Evolutionary conservation across 2,113 vertebrate species (phyloP).

Genomic region (Corapipo altera): DNA sequence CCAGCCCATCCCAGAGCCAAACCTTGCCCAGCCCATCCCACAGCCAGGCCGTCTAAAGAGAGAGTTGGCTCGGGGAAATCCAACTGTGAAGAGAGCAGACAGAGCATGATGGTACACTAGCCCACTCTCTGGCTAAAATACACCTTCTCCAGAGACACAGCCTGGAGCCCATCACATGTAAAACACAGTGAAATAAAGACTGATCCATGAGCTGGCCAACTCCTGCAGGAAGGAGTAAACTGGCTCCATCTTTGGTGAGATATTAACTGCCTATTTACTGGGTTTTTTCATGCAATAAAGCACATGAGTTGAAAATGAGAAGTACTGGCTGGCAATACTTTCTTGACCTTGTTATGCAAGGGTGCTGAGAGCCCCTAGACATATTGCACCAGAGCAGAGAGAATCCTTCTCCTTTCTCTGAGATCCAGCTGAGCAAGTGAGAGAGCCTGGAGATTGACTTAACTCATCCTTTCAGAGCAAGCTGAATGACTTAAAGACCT

Average conservation of each 20-base stretch:
- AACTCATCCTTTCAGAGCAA: not conserved
- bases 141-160: not conserved
- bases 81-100: not conserved
- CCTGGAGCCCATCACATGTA: not conserved
- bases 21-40: not conserved
- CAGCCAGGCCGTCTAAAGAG: not conserved
- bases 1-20: too few species aligned
- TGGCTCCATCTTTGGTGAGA: not conserved
- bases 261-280: not conserved
- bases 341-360: constrained; percentile 48
- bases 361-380: not conserved
- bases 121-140: not conserved
- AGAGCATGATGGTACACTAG: not conserved
- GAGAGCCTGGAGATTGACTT: not conserved
- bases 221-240: not conserved
- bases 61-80: not conserved
- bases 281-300: not conserved
- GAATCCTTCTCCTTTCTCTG: constrained; percentile 42
- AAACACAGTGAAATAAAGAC: not conserved
- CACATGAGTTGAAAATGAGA: constrained; percentile 14
- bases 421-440: constrained; percentile 45
- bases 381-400: constrained; percentile 29
- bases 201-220: not conserved
- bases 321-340: constrained; percentile 7
- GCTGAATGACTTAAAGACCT: not conserved